Base-by-base conservation (phyloP, 1,140 invertebrate genomes). In the Heterodera carotae region DNA sequence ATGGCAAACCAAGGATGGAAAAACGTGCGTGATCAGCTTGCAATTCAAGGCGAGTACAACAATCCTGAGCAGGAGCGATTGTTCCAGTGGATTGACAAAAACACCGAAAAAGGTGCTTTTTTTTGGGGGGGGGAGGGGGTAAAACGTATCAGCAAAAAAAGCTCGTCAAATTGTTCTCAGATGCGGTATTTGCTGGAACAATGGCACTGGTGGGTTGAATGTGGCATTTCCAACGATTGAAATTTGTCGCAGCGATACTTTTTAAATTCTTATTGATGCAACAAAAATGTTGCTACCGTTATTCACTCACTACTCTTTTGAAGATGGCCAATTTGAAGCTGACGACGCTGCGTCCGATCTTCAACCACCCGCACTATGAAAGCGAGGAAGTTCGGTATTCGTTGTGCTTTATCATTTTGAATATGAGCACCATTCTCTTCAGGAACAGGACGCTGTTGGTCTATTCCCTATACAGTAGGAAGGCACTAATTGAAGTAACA, bases 301-400 rank as follows among this genome's bases (percentile, higher is more conserved):
- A n/a, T n/a, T n/a, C n/a, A n/a, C n/a, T n/a, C n/a, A n/a, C n/a
- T n/a, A n/a, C n/a, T n/a, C n/a, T n/a, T 29, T 69, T 29, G n/a
- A 39, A 43, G n/a, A 72, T 59, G 70, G 72, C 72, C n/a, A 74
- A 74, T 62, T 85, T 94, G 3, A 91, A 94, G 89, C 88, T 94
- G 22, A 91, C 92, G 22, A 93, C 93, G 0, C 86, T 90, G 8
- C 88, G 93, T 68, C 92, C 93, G 2, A 91, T 94, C 76, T 91
- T 93, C 0, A 93, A 93, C 80, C 93, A 94, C 89, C 93, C 93
- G n/a, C 93, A 94, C 85, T 94, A 93, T 84, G 92, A 93, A 86
- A 90, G 92, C 84, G 89, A 90, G 66, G 90, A 90, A 67, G 90
- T 92, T 75, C 91, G 92, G 92, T 93, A 66, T 25, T 8, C n/a